Base-by-base conservation (phyloP, 2,888 invertebrate genomes). In the Coenonympha glycerion region DNA sequence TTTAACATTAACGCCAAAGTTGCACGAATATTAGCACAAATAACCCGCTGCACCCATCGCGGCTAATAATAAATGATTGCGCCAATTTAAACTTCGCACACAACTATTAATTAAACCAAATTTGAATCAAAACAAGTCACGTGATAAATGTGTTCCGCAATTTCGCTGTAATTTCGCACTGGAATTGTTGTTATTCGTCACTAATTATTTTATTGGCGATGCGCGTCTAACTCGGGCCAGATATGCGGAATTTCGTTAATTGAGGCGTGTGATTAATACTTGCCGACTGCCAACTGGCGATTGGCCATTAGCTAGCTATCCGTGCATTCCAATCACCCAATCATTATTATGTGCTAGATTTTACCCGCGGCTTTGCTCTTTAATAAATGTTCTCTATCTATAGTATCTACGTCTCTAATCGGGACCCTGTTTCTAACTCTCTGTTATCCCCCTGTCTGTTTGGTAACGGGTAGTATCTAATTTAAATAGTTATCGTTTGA, bases 71-170 rank as follows among this genome's bases (percentile, higher is more conserved):
- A 18, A 40, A 19, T 30, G 19, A 41, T 41, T 18, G 6, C 28
- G 11, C 11, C 41, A 11, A 41, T 41, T 41, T 30, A 30, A 41
- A 19, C 8, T 11, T 19, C 40, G n/a, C n/a, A 15, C 26, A 30
- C 41, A 18, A 41, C 19, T 41, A 41, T 41, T 41, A 41, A 41
- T 41, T 41, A 41, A 26, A 39, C 22, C 39, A 39, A 39, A 39
- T 39, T 39, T 24, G 39, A 39, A 24, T 24, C 39, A 39, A 39
- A 39, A 39, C 39, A 39, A 39, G 22, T 24, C 39, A 4, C 3
- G 39, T 24, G 39, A 39, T 39, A 4, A 39, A 24, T 39, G 24
- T 15, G 5, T 22, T 1, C 2, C 22, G n/a, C n/a, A n/a, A 39
- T 22, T 24, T 11, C 24, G 9, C 22, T 39, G 39, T 39, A 39